Evolutionary conservation across 2,888 invertebrate genomes (phyloP), one percentile per base, ranked within the genome.

Genomic region (Diploptera punctata): DNA sequence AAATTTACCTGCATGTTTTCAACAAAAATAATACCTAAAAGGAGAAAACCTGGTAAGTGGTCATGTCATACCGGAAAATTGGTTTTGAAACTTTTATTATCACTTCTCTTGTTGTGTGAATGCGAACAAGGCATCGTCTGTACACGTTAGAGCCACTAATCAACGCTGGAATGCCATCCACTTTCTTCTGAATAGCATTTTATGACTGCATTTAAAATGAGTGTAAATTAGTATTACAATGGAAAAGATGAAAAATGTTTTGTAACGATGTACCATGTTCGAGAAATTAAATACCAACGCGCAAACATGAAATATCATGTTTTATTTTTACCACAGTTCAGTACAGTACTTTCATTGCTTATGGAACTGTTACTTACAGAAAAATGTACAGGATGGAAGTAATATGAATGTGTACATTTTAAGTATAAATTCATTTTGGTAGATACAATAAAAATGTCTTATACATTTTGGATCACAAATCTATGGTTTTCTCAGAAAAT

Each of bases 41-140:
- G 29, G n/a, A n/a, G n/a, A 29, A 57, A 57, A 57, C 7, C 29
- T 29, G n/a, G n/a, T 5, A 57, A 29, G 5, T 57, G 57, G 13
- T 57, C n/a, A 29, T n/a, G 29, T 57, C n/a, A 29, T 29, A 57
- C 3, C 29, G n/a, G 16, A n/a, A 57, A n/a, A 52, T 13, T 24
- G 24, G 52, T 24, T 21, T 24, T 29, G 16, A 21, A 31, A n/a
- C 5, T 21, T 57, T 57, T 57, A 29, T 57, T 18, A 57, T 13
- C 57, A 57, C 57, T 29, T 65, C 26, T 47, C 65, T 65, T 43
- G 65, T 26, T 47, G 9, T 33, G 62, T 62, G 62, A 62, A 62
- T 43, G 62, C n/a, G n/a, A n/a, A n/a, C n/a, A n/a, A n/a, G n/a
- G n/a, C n/a, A n/a, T n/a, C n/a, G n/a, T n/a, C 57, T 57, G n/a